These are phyloP conservation scores for Coregonus suidteri DNA, from an alignment of 2,797 vertebrate species.

Conservation along the genomic window DNA sequence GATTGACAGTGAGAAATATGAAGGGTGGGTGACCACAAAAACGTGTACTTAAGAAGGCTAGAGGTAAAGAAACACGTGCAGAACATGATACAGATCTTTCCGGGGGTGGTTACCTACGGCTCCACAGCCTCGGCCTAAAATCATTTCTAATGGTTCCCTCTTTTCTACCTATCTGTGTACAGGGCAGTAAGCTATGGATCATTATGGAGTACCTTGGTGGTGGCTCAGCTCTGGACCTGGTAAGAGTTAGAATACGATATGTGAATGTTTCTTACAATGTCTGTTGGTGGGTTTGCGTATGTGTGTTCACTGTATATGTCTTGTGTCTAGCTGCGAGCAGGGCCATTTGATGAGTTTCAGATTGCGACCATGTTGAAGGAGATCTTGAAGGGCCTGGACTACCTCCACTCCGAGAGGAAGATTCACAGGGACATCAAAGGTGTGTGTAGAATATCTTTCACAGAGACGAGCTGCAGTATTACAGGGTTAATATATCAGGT, in stretches of 20 bases:
- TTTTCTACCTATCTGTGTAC: conserved; percentile 32
- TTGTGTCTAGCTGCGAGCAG: conserved; percentile 82
- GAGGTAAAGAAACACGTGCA: no score
- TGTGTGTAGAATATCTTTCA: conserved; percentile 11
- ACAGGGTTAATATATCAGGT: not conserved
- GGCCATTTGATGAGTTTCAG: conserved; percentile 89
- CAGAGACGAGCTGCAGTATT: not conserved
- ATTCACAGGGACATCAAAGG: conserved; percentile 97
- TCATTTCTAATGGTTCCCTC: no score
- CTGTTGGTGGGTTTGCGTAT: conserved; percentile 5
- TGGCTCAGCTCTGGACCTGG: conserved; percentile 89
- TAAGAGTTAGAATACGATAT: conserved; percentile 62
- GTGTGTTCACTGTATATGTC: not conserved
- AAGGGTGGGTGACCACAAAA: no score
- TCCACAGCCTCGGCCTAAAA: no score
- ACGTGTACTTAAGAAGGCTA: no score
- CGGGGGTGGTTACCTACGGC: no score
- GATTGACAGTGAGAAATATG: no score
- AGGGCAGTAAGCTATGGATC: conserved; percentile 95
- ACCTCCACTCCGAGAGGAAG: conserved; percentile 95
- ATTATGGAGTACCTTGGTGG: conserved; percentile 97
- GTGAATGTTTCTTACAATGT: not conserved
- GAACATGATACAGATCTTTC: no score
- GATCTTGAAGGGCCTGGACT: conserved; percentile 94
- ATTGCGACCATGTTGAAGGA: conserved; percentile 95